A percentile compares a stretch with the other conserved stretches of the same genome.
phyloP scores from a whole-genome alignment of 2,113 vertebrate species.

The Amazona guildingii region DNA sequence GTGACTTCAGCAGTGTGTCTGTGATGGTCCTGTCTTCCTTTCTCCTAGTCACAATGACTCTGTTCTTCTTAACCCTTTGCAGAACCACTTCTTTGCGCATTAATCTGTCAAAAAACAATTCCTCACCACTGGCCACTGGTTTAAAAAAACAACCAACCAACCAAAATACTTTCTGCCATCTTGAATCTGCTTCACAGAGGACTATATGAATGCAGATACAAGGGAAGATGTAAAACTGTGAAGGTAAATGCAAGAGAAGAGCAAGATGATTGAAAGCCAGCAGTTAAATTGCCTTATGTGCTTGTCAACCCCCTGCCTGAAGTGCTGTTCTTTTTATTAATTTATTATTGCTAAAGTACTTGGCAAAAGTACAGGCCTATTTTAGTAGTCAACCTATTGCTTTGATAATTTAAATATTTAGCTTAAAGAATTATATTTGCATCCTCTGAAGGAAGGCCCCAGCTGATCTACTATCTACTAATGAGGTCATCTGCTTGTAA shows the following conservation, averaged over 20 bases:
- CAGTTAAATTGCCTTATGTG: background rate
- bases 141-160: background rate
- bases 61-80: background rate
- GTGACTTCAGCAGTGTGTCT: background rate
- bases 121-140: background rate
- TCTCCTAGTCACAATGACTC: background rate
- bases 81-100: background rate
- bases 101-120: background rate
- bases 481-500: background rate
- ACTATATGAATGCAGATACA: background rate
- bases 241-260: background rate
- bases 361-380: constrained; percentile 3
- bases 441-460: background rate
- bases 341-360: constrained; percentile 23
- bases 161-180: background rate
- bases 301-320: background rate
- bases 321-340: background rate
- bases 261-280: background rate
- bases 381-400: background rate
- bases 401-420: constrained; percentile 32
- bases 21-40: background rate
- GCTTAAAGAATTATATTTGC: background rate
- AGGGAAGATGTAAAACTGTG: background rate
- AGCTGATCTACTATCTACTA: background rate
- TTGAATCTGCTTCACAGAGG: background rate